Conservation (phyloP, 2,888 invertebrate genomes). For the Eristalis arbustorum region DNA sequence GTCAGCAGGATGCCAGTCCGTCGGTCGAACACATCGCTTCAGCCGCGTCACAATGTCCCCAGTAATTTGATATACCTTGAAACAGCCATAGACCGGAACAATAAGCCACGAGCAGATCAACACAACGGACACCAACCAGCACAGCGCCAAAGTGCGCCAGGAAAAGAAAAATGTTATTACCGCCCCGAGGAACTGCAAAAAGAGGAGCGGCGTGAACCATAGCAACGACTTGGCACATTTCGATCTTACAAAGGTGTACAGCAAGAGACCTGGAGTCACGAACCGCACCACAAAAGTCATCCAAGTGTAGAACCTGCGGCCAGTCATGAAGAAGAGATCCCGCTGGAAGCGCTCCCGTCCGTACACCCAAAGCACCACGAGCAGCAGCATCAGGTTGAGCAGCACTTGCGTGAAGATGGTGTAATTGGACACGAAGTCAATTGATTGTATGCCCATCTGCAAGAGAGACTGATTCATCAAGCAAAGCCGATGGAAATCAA, state of each 20-base stretch:
- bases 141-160: too few species aligned
- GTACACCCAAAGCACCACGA: slow-evolving; percentile 91
- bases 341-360: slow-evolving; percentile 84
- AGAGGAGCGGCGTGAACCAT: too few species aligned
- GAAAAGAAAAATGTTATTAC: neutral
- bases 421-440: slow-evolving; percentile 71
- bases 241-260: slow-evolving; percentile 59
- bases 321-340: slow-evolving; percentile 89
- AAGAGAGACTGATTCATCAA: too few species aligned
- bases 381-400: slow-evolving; percentile 85
- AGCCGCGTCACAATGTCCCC: slow-evolving; percentile 75
- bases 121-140: slow-evolving; percentile 46
- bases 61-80: slow-evolving; percentile 73
- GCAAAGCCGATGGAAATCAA: too few species aligned
- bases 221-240: neutral
- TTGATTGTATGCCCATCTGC: slow-evolving; percentile 2
- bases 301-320: slow-evolving; percentile 82
- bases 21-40: slow-evolving; percentile 74
- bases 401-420: slow-evolving; percentile 73
- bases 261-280: slow-evolving; percentile 74
- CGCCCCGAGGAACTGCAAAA: too few species aligned
- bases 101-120: slow-evolving; percentile 74
- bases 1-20: slow-evolving; percentile 78
- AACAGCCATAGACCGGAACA: slow-evolving; percentile 76
- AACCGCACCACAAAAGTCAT: slow-evolving; percentile 76